Conservation (phyloP, 2,113 vertebrate genomes). For the Calidris pygmaea region DNA sequence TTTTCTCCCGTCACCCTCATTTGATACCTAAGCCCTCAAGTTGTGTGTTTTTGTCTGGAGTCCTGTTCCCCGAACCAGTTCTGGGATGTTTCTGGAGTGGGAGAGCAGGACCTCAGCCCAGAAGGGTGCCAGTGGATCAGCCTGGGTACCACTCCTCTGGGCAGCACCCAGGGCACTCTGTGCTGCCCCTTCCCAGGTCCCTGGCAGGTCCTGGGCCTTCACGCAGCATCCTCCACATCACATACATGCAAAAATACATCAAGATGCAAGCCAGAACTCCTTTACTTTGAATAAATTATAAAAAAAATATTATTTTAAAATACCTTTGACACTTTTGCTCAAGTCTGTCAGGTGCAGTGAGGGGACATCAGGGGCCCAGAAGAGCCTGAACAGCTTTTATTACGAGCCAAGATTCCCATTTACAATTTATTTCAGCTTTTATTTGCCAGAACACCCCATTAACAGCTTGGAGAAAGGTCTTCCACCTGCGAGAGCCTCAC, state of each 20-base stretch:
- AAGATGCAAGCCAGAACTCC: background rate
- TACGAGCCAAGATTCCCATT: background rate
- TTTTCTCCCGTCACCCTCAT: background rate
- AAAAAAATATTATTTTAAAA: background rate
- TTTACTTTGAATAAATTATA: background rate
- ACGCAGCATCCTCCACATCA: too few species aligned
- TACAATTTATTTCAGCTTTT: background rate
- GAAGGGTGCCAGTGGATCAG: background rate
- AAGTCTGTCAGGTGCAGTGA: background rate
- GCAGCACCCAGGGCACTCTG: background rate
- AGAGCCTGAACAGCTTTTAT: background rate
- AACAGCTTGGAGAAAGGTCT: background rate
- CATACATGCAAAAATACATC: background rate
- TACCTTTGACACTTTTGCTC: background rate
- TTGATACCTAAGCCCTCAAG: background rate
- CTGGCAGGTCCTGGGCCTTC: background rate
- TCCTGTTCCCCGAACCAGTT: background rate
- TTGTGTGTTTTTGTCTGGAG: background rate
- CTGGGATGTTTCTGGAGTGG: background rate
- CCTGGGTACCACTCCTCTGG: too few species aligned
- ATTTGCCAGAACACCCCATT: background rate
- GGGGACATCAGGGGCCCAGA: background rate
- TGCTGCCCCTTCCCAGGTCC: background rate
- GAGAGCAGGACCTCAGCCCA: background rate
- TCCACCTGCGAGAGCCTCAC: conserved; percentile 65